Evolutionary conservation across 2,888 invertebrate species (phyloP).

Genomic region (Odontocerum albicorne): DNA sequence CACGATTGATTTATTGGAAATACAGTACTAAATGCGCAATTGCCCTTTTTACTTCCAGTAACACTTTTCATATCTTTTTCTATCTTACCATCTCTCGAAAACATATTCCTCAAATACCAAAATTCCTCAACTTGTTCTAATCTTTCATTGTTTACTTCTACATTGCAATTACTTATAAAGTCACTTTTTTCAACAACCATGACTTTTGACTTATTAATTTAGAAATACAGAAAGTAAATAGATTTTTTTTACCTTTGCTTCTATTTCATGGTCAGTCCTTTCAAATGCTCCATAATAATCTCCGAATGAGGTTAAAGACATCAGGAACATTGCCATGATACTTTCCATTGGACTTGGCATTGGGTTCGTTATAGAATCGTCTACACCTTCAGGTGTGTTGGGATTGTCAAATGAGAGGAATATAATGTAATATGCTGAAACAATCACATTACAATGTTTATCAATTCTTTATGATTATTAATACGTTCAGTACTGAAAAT

Average conservation of each 20-base stretch:
- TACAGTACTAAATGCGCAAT: too few species aligned
- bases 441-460: conserved; percentile 16
- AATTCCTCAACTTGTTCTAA: too few species aligned
- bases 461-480: too few species aligned
- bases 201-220: conserved; percentile 71
- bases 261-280: conserved; percentile 82
- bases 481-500: too few species aligned
- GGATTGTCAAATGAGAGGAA: conserved; percentile 87
- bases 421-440: conserved; percentile 85
- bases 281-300: conserved; percentile 92
- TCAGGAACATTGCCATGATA: conserved; percentile 96
- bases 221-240: neutral
- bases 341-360: conserved; percentile 93
- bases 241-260: conserved; percentile 72
- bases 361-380: conserved; percentile 81
- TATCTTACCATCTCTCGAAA: too few species aligned
- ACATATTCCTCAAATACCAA: too few species aligned
- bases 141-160: too few species aligned
- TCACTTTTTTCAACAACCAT: conserved; percentile 64
- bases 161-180: too few species aligned
- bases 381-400: conserved; percentile 78
- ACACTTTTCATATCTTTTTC: too few species aligned
- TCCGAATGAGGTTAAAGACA: conserved; percentile 96
- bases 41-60: too few species aligned
- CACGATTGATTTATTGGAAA: too few species aligned